Conservation (phyloP, 2,888 invertebrate genomes). For the Dolichopus griseipennis region DNA sequence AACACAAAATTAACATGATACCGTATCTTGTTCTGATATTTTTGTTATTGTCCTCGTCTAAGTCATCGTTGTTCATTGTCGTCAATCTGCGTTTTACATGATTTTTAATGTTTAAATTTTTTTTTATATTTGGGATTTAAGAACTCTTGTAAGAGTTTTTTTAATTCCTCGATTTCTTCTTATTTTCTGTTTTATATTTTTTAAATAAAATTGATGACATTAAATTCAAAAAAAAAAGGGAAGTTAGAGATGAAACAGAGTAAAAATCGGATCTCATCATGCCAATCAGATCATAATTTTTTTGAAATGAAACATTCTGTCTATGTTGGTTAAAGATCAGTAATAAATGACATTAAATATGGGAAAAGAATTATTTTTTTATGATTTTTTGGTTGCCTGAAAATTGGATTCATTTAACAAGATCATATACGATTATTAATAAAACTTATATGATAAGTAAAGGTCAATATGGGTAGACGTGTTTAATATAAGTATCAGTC, state of each 20-base stretch:
- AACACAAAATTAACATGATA: neutral
- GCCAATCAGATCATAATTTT: neutral
- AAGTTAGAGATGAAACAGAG: neutral
- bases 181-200: neutral
- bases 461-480: no score
- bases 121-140: no score
- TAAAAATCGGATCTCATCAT: neutral
- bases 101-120: neutral
- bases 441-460: no score
- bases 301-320: no score
- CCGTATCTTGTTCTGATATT: conserved; percentile 12
- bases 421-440: no score
- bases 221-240: neutral
- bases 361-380: no score
- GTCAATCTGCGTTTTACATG: neutral
- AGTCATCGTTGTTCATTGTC: no score
- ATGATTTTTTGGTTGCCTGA: no score
- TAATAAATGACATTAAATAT: neutral
- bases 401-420: no score
- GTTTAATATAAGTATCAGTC: no score
- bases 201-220: neutral
- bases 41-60: neutral
- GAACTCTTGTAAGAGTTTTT: no score
- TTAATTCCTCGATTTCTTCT: no score
- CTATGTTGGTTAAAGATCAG: neutral